phyloP scores from a whole-genome alignment of 1,140 invertebrate species.

The Danaus plexippus region DNA sequence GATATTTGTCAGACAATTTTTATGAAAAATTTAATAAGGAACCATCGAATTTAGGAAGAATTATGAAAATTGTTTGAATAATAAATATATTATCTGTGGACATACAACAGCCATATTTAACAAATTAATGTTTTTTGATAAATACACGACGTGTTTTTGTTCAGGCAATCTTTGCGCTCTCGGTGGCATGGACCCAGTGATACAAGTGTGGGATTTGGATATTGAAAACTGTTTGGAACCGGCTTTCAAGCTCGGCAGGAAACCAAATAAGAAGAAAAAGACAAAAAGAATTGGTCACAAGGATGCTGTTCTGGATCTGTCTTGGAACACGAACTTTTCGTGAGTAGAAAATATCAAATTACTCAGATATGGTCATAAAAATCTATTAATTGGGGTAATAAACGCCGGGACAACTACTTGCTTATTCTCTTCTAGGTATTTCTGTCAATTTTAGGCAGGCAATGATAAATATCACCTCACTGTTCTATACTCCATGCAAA shows the following conservation, averaged over 20 bases:
- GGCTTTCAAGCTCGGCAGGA: conserved; percentile 83
- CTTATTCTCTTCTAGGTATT: too few relatives aligned
- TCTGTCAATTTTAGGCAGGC: too few relatives aligned
- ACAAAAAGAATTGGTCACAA: conserved; percentile 82
- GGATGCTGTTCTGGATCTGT: conserved; percentile 91
- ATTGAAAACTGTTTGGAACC: conserved; percentile 92
- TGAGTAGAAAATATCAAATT: conserved; percentile 27
- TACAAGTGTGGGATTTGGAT: conserved; percentile 96
- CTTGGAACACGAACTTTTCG: conserved; percentile 88
- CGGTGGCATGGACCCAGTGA: conserved; percentile 91
- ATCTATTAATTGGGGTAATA: too few relatives aligned
- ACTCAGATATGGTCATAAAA: not conserved
- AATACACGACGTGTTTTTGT: conserved; percentile 2
- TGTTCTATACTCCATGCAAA: too few relatives aligned
- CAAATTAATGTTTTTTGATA: not conserved
- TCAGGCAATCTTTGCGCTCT: conserved; percentile 90
- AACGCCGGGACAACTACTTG: too few relatives aligned
- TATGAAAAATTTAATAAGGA: too few relatives aligned
- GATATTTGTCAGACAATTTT: too few relatives aligned
- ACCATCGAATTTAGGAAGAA: too few relatives aligned
- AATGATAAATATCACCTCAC: too few relatives aligned
- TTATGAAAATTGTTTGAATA: too few relatives aligned
- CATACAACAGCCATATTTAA: not conserved
- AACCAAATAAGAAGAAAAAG: conserved; percentile 82
- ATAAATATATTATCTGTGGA: too few relatives aligned